Conservation (phyloP, 2,797 vertebrate species). For the Danionella dracula region DNA sequence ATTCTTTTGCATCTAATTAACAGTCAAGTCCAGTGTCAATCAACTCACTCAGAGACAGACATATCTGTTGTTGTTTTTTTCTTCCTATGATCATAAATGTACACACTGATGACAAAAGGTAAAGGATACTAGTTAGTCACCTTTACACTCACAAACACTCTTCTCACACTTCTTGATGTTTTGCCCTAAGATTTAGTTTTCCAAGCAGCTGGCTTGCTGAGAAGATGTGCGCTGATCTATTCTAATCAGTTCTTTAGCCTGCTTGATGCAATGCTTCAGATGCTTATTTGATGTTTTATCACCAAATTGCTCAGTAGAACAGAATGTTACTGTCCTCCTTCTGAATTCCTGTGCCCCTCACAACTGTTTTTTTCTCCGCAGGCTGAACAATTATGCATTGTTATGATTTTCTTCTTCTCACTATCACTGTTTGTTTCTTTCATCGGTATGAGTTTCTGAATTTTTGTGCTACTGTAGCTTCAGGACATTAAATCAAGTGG, state of each 20-base stretch:
- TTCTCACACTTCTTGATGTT: constrained; percentile 50
- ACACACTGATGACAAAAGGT: background rate
- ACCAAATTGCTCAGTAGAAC: constrained; percentile 42
- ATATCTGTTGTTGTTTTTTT: too few relatives aligned
- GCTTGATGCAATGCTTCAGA: constrained; percentile 54
- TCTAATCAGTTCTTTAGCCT: constrained; percentile 52
- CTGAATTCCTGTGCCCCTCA: constrained; percentile 3
- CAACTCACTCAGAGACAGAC: constrained; percentile 1
- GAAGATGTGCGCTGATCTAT: constrained; percentile 55
- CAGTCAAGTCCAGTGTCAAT: background rate
- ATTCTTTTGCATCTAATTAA: background rate
- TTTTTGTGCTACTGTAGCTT: constrained; percentile 21
- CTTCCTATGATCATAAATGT: too few relatives aligned
- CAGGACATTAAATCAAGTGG: constrained; percentile 36
- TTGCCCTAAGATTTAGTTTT: constrained; percentile 54
- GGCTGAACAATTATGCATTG: constrained; percentile 10
- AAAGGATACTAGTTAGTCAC: constrained; percentile 4
- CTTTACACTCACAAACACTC: constrained; percentile 32
- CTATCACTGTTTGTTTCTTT: constrained; percentile 13
- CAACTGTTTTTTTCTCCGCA: background rate
- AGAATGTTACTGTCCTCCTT: constrained; percentile 39
- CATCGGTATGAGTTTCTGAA: constrained; percentile 11
- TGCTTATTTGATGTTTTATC: constrained; percentile 48
- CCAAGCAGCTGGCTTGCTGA: constrained; percentile 51
- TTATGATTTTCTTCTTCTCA: background rate